Percentiles rank a stretch among this genome's conserved stretches.
These are phyloP conservation scores for Acleris emargana DNA, from an alignment of 2,888 invertebrate genomes.

Conservation along the genomic window DNA sequence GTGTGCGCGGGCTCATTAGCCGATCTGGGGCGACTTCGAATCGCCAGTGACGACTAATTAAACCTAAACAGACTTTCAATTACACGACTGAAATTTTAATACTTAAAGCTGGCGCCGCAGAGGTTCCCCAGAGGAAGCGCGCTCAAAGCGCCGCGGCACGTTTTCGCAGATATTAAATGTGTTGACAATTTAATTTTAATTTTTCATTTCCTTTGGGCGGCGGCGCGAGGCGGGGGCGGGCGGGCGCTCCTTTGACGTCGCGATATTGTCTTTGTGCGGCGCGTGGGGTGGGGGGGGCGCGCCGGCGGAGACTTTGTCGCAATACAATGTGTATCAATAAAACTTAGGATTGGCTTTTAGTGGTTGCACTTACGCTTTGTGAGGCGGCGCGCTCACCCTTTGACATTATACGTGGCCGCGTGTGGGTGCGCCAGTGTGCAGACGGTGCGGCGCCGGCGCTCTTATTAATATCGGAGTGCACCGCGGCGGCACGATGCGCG, in stretches of 20 bases:
- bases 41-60: conserved; percentile 76
- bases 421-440: conserved; percentile 48
- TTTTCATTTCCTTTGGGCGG: conserved; percentile 83
- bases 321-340: conserved; percentile 85
- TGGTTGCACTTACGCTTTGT: conserved; percentile 84
- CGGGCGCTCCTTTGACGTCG: conserved; percentile 81
- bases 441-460: conserved; percentile 63
- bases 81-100: conserved; percentile 80
- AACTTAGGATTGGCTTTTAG: conserved; percentile 85
- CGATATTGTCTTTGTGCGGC: conserved; percentile 84
- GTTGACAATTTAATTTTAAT: conserved; percentile 85
- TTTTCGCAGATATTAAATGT: conserved; percentile 84
- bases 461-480: conserved; percentile 65
- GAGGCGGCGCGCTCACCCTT: conserved; percentile 82
- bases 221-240: conserved; percentile 51
- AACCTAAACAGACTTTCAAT: conserved; percentile 81
- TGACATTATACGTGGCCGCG: conserved; percentile 78
- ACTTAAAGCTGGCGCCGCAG: conserved; percentile 76
- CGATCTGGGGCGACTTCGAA: conserved; percentile 64
- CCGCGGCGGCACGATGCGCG: conserved; percentile 39
- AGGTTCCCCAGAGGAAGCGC: conserved; percentile 74
- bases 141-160: conserved; percentile 81
- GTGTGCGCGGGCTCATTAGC: conserved; percentile 78
- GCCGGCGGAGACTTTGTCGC: conserved; percentile 83
- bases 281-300: conserved; percentile 78